Percentiles rank a stretch among this genome's conserved stretches.
Evolutionary conservation across 2,113 vertebrate species (phyloP).

Genomic region (Dolichotis patagonum): DNA sequence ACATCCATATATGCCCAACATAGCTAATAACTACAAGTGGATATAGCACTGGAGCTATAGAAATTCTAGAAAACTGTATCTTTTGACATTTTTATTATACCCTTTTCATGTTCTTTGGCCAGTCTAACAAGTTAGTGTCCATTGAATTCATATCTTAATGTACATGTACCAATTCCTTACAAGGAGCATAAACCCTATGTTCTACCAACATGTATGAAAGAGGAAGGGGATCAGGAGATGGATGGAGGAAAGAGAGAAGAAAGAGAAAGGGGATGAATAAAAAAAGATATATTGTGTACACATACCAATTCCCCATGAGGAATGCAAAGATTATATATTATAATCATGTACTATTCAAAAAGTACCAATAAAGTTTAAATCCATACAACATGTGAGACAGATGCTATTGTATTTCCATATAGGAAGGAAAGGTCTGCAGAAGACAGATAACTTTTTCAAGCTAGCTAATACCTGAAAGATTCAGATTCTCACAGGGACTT

Average conservation of each 20-base stretch:
- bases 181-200: neutral
- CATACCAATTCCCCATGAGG: neutral
- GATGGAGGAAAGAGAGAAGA: neutral
- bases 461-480: neutral
- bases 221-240: neutral
- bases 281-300: neutral
- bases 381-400: neutral
- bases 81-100: neutral
- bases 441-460: neutral
- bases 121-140: neutral
- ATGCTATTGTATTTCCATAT: neutral
- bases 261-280: neutral
- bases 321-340: neutral
- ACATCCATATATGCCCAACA: neutral
- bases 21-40: neutral
- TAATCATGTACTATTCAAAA: neutral
- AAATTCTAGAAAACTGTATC: neutral
- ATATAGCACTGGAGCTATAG: neutral
- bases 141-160: neutral
- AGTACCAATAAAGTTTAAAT: neutral
- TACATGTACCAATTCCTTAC: neutral
- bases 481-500: neutral
- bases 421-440: neutral
- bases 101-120: neutral
- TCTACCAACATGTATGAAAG: neutral